phyloP scores from a whole-genome alignment of 2,113 vertebrate genomes.

The Erpornis zantholeuca region DNA sequence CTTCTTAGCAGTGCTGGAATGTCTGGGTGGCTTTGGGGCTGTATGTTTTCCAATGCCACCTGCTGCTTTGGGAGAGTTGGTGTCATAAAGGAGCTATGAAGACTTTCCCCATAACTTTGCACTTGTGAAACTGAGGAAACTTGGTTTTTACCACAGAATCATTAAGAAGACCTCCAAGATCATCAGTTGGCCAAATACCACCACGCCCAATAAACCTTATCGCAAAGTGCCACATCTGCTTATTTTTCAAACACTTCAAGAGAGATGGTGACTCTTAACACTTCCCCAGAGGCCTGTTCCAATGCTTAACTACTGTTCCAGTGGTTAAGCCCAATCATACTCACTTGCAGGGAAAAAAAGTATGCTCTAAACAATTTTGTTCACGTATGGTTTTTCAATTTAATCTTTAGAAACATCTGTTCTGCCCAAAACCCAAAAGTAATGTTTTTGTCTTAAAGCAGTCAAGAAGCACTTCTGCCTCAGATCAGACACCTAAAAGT shows the following conservation, averaged over 20 bases:
- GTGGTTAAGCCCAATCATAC: neutral
- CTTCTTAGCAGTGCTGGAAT: neutral
- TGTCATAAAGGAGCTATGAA: neutral
- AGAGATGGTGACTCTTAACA: neutral
- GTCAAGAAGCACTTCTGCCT: neutral
- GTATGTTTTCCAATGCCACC: neutral
- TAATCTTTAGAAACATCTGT: neutral
- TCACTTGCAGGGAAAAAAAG: neutral
- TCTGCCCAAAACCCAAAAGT: neutral
- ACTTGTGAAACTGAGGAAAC: neutral
- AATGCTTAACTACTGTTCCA: neutral
- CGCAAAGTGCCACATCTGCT: neutral
- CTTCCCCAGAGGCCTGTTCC: neutral
- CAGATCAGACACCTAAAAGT: neutral
- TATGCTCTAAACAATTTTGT: neutral
- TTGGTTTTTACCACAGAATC: neutral
- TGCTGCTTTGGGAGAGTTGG: neutral
- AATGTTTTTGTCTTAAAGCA: neutral
- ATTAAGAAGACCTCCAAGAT: neutral
- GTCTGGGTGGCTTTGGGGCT: neutral
- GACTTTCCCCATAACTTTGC: neutral
- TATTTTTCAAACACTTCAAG: neutral
- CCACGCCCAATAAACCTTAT: neutral
- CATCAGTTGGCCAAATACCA: neutral
- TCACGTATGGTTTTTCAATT: neutral